Evolutionary conservation across 53 echinoderm and acorn worm genomes (phyloP), one percentile per base, ranked within the genome.

Genomic region (Echinometra lucunter): DNA sequence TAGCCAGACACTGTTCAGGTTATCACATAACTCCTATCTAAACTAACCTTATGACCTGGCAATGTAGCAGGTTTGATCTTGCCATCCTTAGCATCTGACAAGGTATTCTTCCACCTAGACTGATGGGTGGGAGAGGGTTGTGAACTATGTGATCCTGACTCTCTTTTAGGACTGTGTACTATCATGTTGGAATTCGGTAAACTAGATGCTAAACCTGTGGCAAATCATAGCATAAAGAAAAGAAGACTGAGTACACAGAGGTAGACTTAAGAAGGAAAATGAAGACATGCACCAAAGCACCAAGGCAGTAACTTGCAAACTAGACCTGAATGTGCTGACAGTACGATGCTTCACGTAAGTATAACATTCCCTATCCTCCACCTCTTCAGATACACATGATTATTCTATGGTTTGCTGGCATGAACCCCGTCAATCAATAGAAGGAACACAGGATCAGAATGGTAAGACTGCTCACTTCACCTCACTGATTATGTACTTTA

Each of bases 161-260:
- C 81, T 70, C 85, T 97, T 82, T 98, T 97, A 25, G 98, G 98
- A 96, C 98, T 98, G 60, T 98, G 96, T 58, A 96, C 95, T 38
- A 96, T 95, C 83, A 97, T 96, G 91, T 97, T 97, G 44, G 98
- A 95, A 94, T 98, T 98, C 38, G 98, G 98, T 94, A 98, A 95
- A 94, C 98, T 98, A 89, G 95, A 97, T 55, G 98, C 97, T 94
- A 98, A 88, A 91, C 47, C 94, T 87, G 66, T 90, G 60, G 90
- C 0, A 10, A 88, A 93, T 37, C 37, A 58, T 19, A 28, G 21
- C 7, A 63, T 4, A 21, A 63, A 63, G 3, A 16, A 5, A 15
- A 63, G 63, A 21, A 63, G 19, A 63, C 21, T 63, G 63, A 63
- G 19, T 19, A 63, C 19, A 63, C 10, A 53, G 1, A 63, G 23